Evolutionary conservation across 2,113 vertebrate species (phyloP), one percentile per base, ranked within the genome.

Genomic region (Tonatia bakeri): DNA sequence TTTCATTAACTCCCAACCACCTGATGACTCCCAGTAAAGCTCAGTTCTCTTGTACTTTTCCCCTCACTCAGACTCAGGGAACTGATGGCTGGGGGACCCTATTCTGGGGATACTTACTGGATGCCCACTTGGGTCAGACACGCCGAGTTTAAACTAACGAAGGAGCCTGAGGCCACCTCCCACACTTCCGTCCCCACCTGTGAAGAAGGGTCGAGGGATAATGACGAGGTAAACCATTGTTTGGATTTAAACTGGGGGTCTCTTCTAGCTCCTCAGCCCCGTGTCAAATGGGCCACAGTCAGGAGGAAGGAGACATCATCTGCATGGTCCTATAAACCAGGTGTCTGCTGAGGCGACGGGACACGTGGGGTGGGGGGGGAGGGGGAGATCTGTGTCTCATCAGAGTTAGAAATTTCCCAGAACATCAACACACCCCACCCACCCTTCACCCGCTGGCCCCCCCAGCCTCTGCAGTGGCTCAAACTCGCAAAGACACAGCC

Each of bases 391-490:
- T 94, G 87, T 14, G 52, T 79, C 91, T 87, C n/a, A 3, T 96
- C 95, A 96, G 67, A 22, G 43, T 47, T 72, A 95, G 95, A 95
- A 97, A 97, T 59, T 69, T 80, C 50, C 92, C 93, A 94, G 95
- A 96, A 56, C 81, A 77, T n/a, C 95, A 77, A 61, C 77, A 67
- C 69, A 14, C 79, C 22, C n/a, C 59, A 10, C 26, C 95, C 96
- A 95, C 77, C 84, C 88, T 91, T 96, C 75, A 73, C 81, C 96
- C 84, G 22, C 86, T 52, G 91, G 54, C 67, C 72, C 76, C 76
- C 76, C 67, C 52, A 28, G 96, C 40, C 61, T 97, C 95, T 96
- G 97, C 93, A 94, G 94, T 67, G 81, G 91, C 96, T 98, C 97
- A 96, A 97, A 95, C 61, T 91, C 80, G 36, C 64, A 97, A 93